A percentile compares a stretch with the other conserved stretches of the same genome.
Evolutionary conservation across 2,113 vertebrate species (phyloP).

Genomic region (Mus musculus): GRCm39 chr9:104566001-104566500

Average conservation of each 20-base stretch:
- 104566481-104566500: background rate
- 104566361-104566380: background rate
- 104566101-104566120: background rate
- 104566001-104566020: background rate
- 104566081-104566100: background rate
- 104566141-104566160: background rate
- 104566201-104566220: conserved; percentile 50
- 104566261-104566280: conserved; percentile 28
- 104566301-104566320: background rate
- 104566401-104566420: background rate
- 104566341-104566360: conserved; percentile 38
- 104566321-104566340: conserved; percentile 24
- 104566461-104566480: background rate
- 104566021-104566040: background rate
- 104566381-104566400: background rate
- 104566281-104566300: background rate
- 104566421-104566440: conserved; percentile 11
- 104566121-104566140: background rate
- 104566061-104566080: background rate
- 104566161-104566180: background rate
- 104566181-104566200: background rate
- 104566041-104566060: fast-evolving
- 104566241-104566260: background rate
- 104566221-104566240: background rate
- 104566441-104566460: background rate